These are phyloP conservation scores for Sminthopsis crassicaudata DNA, from an alignment of 2,113 vertebrate species.

Conservation along the genomic window DNA sequence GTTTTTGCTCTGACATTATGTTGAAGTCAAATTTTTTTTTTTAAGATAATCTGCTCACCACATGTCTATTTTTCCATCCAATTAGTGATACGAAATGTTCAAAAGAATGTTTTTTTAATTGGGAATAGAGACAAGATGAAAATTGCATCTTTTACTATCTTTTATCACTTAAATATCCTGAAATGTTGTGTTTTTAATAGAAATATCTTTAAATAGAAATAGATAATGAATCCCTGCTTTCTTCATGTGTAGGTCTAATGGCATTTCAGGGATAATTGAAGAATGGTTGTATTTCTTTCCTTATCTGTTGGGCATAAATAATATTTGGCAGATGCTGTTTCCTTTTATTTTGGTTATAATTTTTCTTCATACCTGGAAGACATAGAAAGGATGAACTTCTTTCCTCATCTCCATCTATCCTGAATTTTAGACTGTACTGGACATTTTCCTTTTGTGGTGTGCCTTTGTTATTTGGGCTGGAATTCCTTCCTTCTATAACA, in stretches of 20 bases:
- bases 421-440: background rate
- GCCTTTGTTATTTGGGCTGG: background rate
- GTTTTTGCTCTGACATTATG: conserved; percentile 50
- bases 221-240: conserved; percentile 1
- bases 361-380: background rate
- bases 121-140: conserved; percentile 19
- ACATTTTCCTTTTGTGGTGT: background rate
- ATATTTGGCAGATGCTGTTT: background rate
- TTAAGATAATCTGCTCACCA: conserved; percentile 55
- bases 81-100: conserved; percentile 67
- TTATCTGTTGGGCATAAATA: background rate
- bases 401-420: background rate
- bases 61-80: conserved; percentile 32
- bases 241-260: background rate
- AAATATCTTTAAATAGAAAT: conserved; percentile 5
- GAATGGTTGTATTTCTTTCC: background rate
- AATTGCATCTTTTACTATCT: background rate
- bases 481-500: background rate
- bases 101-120: conserved; percentile 63
- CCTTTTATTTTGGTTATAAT: background rate
- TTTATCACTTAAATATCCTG: conserved; percentile 30
- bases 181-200: background rate
- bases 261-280: background rate
- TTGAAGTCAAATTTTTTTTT: conserved; percentile 25
- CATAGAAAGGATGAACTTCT: background rate